Base-by-base conservation (phyloP, 2,888 invertebrate genomes). In the Tholera decimalis region DNA sequence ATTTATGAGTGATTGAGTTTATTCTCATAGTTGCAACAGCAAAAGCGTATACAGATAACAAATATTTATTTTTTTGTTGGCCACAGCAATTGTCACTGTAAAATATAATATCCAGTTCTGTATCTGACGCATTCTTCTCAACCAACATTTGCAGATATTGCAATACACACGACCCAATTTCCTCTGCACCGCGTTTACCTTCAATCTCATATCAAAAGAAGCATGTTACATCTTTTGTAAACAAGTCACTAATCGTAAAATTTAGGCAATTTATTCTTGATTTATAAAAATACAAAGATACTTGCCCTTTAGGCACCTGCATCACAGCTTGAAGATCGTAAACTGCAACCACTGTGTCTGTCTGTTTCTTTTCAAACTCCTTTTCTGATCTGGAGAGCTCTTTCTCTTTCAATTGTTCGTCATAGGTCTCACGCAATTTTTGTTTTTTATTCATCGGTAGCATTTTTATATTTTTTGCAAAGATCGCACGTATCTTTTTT, bases 281-380 rank as follows among this genome's bases (percentile, higher is more conserved):
- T 28, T 28, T 28, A 28, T 28, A 28, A 28, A 28, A 28, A 7
- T 5, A 28, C 28, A 7, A 28, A 28, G 28, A 28, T n/a, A n/a
- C n/a, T n/a, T n/a, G n/a, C n/a, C 28, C 28, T 28, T 28, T 28
- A 7, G 28, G 28, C 3, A 28, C 7, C 7, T 28, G 28, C 28
- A 28, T 28, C 7, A 28, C 28, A 7, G 60, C 60, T 20, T 60
- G 60, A 0, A 53, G 22, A 22, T 60, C 60, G 20, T 60, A 60
- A 43, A 46, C 51, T 13, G 46, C 60, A n/a, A 53, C 46, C 6
- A 51, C 1, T 43, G 7, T 26, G 37, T 53, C 60, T 22, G 44
- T 46, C 11, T 15, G 37, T 9, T 59, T 33, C 18, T 53, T 60
- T 18, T 20, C 49, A 9, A 9, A 11, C 8, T 30, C 49, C 20